phyloP scores from a whole-genome alignment of 1,140 invertebrate genomes.

The Aphaenogaster floridana region DNA sequence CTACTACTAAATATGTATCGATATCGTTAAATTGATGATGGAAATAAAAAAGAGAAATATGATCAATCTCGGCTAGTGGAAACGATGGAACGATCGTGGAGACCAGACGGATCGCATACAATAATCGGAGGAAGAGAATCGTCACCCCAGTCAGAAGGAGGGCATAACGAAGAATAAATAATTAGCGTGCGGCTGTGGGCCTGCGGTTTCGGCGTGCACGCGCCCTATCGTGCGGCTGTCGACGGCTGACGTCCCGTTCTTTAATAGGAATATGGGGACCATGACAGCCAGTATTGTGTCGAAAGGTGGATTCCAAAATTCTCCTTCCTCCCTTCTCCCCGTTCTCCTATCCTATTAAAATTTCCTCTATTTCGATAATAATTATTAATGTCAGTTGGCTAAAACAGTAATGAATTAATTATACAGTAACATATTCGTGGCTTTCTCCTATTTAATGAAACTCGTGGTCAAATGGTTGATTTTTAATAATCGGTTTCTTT shows the following conservation, averaged over 20 bases:
- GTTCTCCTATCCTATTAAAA: background rate
- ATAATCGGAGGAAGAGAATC: slow-evolving; percentile 61
- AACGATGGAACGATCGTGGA: background rate
- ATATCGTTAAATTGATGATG: background rate
- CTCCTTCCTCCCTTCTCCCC: too few species aligned
- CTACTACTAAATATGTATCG: background rate
- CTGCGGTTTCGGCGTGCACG: slow-evolving; percentile 80
- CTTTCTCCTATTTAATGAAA: slow-evolving; percentile 12
- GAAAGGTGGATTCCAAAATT: slow-evolving; percentile 21
- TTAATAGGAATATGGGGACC: slow-evolving; percentile 72
- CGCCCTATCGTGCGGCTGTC: slow-evolving; percentile 75
- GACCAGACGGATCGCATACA: slow-evolving; percentile 7
- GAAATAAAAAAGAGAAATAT: background rate
- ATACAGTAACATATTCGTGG: background rate
- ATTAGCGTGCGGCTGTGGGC: slow-evolving; percentile 81
- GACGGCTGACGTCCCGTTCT: slow-evolving; percentile 63
- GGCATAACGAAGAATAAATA: slow-evolving; percentile 81
- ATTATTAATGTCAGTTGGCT: background rate
- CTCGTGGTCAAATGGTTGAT: slow-evolving; percentile 4
- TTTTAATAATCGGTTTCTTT: slow-evolving; percentile 30
- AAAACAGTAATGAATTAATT: slow-evolving; percentile 25
- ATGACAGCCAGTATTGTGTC: background rate
- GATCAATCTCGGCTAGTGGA: background rate
- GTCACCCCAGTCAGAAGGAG: slow-evolving; percentile 75
- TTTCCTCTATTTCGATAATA: background rate